Percentiles rank a stretch among this genome's conserved stretches.
Conservation (phyloP, 23 tunicate genomes). For the Ascidia mentula region DNA sequence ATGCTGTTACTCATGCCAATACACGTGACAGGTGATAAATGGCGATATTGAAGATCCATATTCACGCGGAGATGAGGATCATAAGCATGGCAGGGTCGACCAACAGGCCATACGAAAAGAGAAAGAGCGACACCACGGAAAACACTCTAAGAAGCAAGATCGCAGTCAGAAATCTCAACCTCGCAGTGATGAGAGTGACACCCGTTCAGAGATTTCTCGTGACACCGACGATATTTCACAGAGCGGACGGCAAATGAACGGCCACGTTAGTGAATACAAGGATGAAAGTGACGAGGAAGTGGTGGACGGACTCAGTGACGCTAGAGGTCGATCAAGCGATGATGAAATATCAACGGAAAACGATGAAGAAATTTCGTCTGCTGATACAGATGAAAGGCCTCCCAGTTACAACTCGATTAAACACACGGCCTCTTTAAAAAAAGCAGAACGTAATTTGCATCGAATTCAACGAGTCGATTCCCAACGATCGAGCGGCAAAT, state of each 20-base stretch:
- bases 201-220: slow-evolving; percentile 24
- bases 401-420: slow-evolving; percentile 62
- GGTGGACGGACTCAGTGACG: slow-evolving; percentile 12
- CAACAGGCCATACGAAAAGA: slow-evolving; percentile 38
- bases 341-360: slow-evolving; percentile 19
- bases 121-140: slow-evolving; percentile 30
- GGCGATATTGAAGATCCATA: slow-evolving; percentile 73
- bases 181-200: slow-evolving; percentile 26
- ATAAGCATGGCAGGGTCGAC: slow-evolving; percentile 45
- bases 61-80: slow-evolving; percentile 50
- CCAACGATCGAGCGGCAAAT: slow-evolving; percentile 17
- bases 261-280: not conserved
- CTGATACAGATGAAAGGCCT: slow-evolving; percentile 57
- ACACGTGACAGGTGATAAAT: slow-evolving; percentile 42
- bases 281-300: slow-evolving; percentile 3
- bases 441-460: slow-evolving; percentile 56
- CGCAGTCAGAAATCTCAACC: slow-evolving; percentile 20
- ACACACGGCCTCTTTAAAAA: slow-evolving; percentile 38
- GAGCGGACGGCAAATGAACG: not conserved
- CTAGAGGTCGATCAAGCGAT: slow-evolving; percentile 11
- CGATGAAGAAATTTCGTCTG: slow-evolving; percentile 18
- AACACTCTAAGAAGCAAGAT: slow-evolving; percentile 15
- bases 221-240: not conserved
- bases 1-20: not conserved
- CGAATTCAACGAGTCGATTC: slow-evolving; percentile 58